Percentiles rank a stretch among this genome's conserved stretches.
These are phyloP conservation scores for Corydoras maculifer DNA, from an alignment of 2,113 vertebrate species.

Conservation along the genomic window DNA sequence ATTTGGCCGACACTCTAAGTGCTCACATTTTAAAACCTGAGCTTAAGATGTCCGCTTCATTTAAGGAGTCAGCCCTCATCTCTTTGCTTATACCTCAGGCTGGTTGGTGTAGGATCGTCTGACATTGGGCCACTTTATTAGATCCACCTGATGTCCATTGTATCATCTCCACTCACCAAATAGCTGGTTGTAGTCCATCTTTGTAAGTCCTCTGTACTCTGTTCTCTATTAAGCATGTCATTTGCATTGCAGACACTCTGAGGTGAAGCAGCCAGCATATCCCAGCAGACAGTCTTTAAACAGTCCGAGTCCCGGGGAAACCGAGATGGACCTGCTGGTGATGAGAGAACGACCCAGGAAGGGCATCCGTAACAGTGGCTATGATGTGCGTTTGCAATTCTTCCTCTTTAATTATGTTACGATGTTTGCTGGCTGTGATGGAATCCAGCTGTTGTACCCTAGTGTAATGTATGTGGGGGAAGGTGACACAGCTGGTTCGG, in stretches of 20 bases:
- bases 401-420: background rate
- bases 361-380: conserved; percentile 94
- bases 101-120: too few relatives aligned
- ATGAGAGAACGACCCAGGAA: conserved; percentile 88
- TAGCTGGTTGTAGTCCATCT: too few relatives aligned
- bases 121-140: too few relatives aligned
- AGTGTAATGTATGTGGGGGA: too few relatives aligned
- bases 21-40: background rate
- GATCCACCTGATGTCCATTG: too few relatives aligned
- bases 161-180: too few relatives aligned
- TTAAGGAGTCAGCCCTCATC: background rate
- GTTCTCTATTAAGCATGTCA: conserved; percentile 12
- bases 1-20: conserved; percentile 2
- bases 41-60: background rate
- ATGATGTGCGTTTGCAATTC: conserved; percentile 74
- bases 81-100: background rate
- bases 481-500: too few relatives aligned
- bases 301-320: conserved; percentile 93
- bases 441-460: background rate
- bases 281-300: conserved; percentile 94
- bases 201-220: background rate
- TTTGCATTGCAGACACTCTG: conserved; percentile 72
- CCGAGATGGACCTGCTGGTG: conserved; percentile 97
- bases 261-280: conserved; percentile 79
- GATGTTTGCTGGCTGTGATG: background rate